Evolutionary conservation across 2,888 invertebrate species (phyloP).

Genomic region (Digitonthophagus gazella): DNA sequence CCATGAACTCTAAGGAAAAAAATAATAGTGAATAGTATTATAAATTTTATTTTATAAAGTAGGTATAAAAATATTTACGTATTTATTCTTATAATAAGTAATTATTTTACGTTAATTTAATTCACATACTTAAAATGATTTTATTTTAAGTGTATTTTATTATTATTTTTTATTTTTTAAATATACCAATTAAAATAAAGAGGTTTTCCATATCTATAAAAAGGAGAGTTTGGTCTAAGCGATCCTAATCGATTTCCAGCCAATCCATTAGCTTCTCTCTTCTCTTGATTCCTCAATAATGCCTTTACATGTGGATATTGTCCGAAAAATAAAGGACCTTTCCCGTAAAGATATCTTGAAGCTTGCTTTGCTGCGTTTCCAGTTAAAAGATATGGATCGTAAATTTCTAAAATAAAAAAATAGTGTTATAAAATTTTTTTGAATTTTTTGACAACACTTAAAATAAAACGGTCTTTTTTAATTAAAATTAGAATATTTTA

Average conservation of each 20-base stretch:
- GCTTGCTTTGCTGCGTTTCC: constrained; percentile 60
- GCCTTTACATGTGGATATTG: constrained; percentile 65
- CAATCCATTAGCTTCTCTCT: constrained; percentile 59
- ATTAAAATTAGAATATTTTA: too few species aligned
- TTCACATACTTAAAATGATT: too few species aligned
- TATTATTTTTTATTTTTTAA: too few species aligned
- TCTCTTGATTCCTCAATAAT: constrained; percentile 60
- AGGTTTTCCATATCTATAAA: constrained; percentile 48
- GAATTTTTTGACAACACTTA: too few species aligned
- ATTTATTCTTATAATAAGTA: too few species aligned
- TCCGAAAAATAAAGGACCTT: constrained; percentile 61
- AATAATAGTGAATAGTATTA: too few species aligned
- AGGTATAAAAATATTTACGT: too few species aligned
- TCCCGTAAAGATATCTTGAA: constrained; percentile 55
- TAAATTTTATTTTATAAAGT: too few species aligned
- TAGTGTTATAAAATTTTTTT: not conserved
- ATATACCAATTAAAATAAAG: constrained; percentile 11
- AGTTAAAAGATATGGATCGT: constrained; percentile 61
- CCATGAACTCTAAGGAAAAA: too few species aligned
- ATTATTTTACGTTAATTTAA: too few species aligned
- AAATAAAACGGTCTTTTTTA: too few species aligned
- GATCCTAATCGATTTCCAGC: constrained; percentile 61
- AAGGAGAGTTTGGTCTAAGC: constrained; percentile 61
- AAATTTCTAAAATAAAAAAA: constrained; percentile 42
- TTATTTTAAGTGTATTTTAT: too few species aligned